Base-by-base conservation (phyloP, 53 echinoderm and acorn worm species). In the Glandiceps talaboti region DNA sequence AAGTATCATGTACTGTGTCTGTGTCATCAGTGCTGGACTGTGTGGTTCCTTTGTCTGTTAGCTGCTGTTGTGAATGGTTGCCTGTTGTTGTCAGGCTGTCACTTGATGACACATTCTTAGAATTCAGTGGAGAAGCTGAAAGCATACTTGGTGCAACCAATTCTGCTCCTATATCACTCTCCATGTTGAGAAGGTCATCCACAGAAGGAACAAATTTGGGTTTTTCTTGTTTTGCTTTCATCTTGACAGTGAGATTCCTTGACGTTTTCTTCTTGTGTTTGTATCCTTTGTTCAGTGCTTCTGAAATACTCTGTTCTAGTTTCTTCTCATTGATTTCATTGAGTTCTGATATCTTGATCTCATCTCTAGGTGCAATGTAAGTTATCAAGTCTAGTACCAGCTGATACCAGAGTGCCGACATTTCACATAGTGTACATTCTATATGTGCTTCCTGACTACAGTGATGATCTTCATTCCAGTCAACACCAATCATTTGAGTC, bases 361-460 rank as follows among this genome's bases (percentile, higher is more conserved):
- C 92, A 0, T 88, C 85, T 29, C 85, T 81, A 0, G 90, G 92
- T 1, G 92, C 86, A 75, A 95, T 90, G 45, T 88, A 88, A 29
- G 88, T 88, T 32, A 92, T 79, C 29, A 95, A 85, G 80, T 83
- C 82, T 31, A 92, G 82, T 72, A 88, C 82, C 29, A 94, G 84
- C 84, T 95, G 96, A 79, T 90, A 95, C 92, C 90, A 95, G 28
- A 92, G 82, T 6, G 92, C 89, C 84, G 90, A 95, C 27, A 95
- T 89, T 79, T 95, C 96, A 83, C 96, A 95, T 26, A 92, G 85
- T 29, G 82, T 85, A 76, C 96, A 95, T 25, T 32, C 32, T 12
- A 32, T 1, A 32, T 32, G 31, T 6, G 6, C 64, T 12, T 45
- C 64, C 20, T 45, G 64, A 20, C 64, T 45, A 20, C 64, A 45